These are phyloP conservation scores for Invenusta paracnida DNA, from an alignment of 2,888 invertebrate species.

Conservation along the genomic window DNA sequence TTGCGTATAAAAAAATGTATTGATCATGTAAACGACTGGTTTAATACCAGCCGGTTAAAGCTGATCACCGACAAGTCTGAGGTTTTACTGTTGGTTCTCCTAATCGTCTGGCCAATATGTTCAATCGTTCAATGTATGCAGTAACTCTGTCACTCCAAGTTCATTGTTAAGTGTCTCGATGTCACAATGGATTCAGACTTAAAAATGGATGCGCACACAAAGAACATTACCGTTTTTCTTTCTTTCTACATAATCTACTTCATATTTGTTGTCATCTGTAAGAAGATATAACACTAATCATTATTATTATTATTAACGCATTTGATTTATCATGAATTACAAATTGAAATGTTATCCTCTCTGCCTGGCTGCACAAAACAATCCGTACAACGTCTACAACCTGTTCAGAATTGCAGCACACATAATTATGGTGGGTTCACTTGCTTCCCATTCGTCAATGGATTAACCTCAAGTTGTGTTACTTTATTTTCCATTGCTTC, in stretches of 20 bases:
- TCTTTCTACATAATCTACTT: not conserved
- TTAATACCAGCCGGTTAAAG: not conserved
- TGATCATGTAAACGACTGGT: not conserved
- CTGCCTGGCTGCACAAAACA: not conserved
- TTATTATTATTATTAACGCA: not conserved
- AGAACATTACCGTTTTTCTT: not conserved
- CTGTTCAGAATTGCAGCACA: not conserved
- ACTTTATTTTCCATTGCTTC: not conserved
- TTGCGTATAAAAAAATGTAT: not conserved
- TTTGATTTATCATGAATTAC: not conserved
- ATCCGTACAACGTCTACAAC: not conserved
- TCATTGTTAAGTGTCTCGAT: not conserved
- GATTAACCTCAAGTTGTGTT: not conserved
- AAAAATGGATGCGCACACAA: not conserved
- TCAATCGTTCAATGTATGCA: not conserved
- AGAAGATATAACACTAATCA: not conserved
- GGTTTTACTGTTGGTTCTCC: not conserved
- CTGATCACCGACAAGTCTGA: not conserved
- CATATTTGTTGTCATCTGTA: not conserved
- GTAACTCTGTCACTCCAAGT: not conserved
- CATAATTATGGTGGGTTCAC: not conserved
- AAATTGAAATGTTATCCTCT: not conserved
- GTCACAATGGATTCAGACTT: not conserved
- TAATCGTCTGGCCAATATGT: not conserved
- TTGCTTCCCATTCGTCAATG: not conserved